phyloP scores from a whole-genome alignment of 2,113 vertebrate species.

The Mobula hypostoma region DNA sequence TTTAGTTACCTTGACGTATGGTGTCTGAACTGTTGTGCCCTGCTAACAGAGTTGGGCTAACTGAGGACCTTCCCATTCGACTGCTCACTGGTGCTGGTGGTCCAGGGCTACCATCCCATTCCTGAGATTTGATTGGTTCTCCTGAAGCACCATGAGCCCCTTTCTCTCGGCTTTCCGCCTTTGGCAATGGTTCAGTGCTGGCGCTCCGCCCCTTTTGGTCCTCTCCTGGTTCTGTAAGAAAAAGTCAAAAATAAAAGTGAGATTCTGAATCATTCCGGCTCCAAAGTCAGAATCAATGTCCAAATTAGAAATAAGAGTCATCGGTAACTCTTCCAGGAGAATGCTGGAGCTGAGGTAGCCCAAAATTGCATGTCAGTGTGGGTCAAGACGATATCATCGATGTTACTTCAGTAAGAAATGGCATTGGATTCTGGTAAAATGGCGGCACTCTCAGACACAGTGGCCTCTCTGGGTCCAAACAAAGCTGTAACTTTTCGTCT shows the following conservation, averaged over 20 bases:
- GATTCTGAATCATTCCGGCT: background rate
- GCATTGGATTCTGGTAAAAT: too few species aligned
- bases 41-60: slow-evolving; percentile 78
- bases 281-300: background rate
- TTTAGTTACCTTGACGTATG: slow-evolving; percentile 1
- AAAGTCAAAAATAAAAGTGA: background rate
- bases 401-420: background rate
- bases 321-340: background rate
- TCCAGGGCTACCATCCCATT: slow-evolving; percentile 77
- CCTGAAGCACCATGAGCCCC: slow-evolving; percentile 60
- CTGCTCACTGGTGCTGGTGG: slow-evolving; percentile 65
- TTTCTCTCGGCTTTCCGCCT: slow-evolving; percentile 72
- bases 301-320: background rate
- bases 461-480: too few species aligned
- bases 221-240: slow-evolving; percentile 46
- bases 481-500: too few species aligned
- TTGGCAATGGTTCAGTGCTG: slow-evolving; percentile 76
- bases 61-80: slow-evolving; percentile 77
- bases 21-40: slow-evolving; percentile 69
- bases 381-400: background rate
- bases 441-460: too few species aligned
- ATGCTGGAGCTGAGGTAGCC: background rate
- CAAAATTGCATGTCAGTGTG: background rate
- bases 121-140: slow-evolving; percentile 84
- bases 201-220: slow-evolving; percentile 76